These are phyloP conservation scores for Aphelenchoides bicaudatus DNA, from an alignment of 2,888 invertebrate genomes.

Conservation along the genomic window DNA sequence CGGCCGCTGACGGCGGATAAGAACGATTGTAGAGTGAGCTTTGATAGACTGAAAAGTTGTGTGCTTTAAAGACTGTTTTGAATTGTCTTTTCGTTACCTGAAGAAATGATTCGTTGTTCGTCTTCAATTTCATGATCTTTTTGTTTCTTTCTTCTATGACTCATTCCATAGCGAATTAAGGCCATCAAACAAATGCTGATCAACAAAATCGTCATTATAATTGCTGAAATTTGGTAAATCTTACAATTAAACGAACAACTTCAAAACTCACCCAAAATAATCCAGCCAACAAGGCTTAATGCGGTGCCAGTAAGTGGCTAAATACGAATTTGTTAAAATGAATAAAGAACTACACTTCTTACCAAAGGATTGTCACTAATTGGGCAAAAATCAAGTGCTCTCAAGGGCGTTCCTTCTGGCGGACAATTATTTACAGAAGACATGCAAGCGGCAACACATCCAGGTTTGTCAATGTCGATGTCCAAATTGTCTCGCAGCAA, in stretches of 20 bases:
- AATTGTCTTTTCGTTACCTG: neutral
- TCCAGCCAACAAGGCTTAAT: slow-evolving; percentile 57
- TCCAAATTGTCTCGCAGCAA: slow-evolving; percentile 58
- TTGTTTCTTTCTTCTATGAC: slow-evolving; percentile 57
- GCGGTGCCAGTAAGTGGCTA: slow-evolving; percentile 49
- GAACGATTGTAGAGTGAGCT: slow-evolving; percentile 39
- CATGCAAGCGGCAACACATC: slow-evolving; percentile 52
- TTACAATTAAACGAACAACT: neutral
- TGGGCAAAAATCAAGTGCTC: slow-evolving; percentile 53
- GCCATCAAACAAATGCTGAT: slow-evolving; percentile 58
- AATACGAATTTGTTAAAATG: slow-evolving; percentile 28
- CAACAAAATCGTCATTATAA: slow-evolving; percentile 58
- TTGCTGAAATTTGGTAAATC: slow-evolving; percentile 39
- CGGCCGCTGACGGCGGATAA: slow-evolving; percentile 47
- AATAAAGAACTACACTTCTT: neutral
- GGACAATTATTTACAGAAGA: slow-evolving; percentile 54
- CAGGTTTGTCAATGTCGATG: slow-evolving; percentile 45
- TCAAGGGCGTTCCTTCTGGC: slow-evolving; percentile 52
- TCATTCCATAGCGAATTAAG: slow-evolving; percentile 58
- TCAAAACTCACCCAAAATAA: slow-evolving; percentile 54
- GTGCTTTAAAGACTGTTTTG: neutral
- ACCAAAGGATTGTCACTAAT: slow-evolving; percentile 39
- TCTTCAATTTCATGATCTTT: slow-evolving; percentile 59
- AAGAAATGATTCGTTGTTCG: slow-evolving; percentile 48
- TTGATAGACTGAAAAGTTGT: slow-evolving; percentile 47